Conservation (phyloP, 2,113 vertebrate genomes). For the Colistium nudipinnis region DNA sequence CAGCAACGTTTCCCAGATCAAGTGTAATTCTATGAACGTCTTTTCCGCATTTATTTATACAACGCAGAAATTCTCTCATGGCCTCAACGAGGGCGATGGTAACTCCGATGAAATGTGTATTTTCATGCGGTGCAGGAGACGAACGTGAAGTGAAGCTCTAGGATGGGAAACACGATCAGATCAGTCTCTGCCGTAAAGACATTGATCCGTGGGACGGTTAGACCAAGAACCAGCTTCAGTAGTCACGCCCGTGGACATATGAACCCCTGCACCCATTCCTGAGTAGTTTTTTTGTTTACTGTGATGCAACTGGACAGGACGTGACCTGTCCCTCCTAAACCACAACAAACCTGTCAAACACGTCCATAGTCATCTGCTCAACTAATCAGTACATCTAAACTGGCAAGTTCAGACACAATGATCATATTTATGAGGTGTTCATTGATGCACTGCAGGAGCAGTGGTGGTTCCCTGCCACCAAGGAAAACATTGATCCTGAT, state of each 20-base stretch:
- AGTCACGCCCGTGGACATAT: neutral
- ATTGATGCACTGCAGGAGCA: slow-evolving; percentile 24
- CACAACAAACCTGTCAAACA: slow-evolving; percentile 11
- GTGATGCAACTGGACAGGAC: slow-evolving; percentile 30
- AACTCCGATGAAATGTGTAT: slow-evolving; percentile 27
- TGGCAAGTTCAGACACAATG: slow-evolving; percentile 5
- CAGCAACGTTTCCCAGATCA: slow-evolving; percentile 68
- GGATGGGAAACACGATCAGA: slow-evolving; percentile 64
- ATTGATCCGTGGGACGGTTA: slow-evolving; percentile 43
- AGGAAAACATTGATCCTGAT: slow-evolving; percentile 42
- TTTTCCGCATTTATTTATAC: slow-evolving; percentile 68
- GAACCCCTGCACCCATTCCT: slow-evolving; percentile 8
- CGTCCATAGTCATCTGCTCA: slow-evolving; percentile 16
- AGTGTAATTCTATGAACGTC: slow-evolving; percentile 54
- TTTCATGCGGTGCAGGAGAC: neutral
- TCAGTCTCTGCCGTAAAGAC: slow-evolving; percentile 25
- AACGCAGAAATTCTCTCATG: slow-evolving; percentile 59
- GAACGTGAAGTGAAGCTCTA: too few species aligned
- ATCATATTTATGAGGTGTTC: slow-evolving; percentile 9
- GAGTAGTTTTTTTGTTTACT: slow-evolving; percentile 3
- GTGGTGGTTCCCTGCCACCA: neutral
- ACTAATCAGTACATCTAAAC: too few species aligned
- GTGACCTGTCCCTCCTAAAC: slow-evolving; percentile 4
- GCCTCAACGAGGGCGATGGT: slow-evolving; percentile 26
- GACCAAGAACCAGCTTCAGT: slow-evolving; percentile 18